Percentiles rank a stretch among this genome's conserved stretches.
Conservation (phyloP, 2,113 vertebrate genomes). For the Ammodytes marinus region DNA sequence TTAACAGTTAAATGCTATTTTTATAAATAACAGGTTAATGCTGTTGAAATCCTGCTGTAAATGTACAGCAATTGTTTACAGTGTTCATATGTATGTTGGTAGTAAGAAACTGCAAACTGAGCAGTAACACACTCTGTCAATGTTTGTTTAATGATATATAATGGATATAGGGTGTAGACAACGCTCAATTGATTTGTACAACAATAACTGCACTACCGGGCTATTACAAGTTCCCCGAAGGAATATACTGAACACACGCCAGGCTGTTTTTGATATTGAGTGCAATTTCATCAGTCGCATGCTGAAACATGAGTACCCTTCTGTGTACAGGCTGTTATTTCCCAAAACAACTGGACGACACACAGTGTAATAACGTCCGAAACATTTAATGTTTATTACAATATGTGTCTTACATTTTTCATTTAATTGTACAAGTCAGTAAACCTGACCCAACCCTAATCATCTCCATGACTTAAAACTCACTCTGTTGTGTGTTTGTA, state of each 20-base stretch:
- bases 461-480: not conserved
- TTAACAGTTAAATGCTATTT: too few relatives aligned
- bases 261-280: not conserved
- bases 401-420: not conserved
- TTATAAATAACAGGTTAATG: too few relatives aligned
- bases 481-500: not conserved
- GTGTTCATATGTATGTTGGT: too few relatives aligned
- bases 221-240: not conserved
- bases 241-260: not conserved
- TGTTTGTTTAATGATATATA: not conserved
- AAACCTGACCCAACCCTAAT: not conserved
- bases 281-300: not conserved
- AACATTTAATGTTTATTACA: not conserved
- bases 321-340: not conserved
- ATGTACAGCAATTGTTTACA: too few relatives aligned
- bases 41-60: too few relatives aligned
- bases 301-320: not conserved
- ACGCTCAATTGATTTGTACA: not conserved
- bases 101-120: not conserved
- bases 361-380: not conserved
- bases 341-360: constrained; percentile 5
- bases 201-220: not conserved
- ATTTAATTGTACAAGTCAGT: not conserved
- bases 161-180: not conserved
- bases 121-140: not conserved